phyloP scores from a whole-genome alignment of 1,140 invertebrate species.

The Pissodes strobi region DNA sequence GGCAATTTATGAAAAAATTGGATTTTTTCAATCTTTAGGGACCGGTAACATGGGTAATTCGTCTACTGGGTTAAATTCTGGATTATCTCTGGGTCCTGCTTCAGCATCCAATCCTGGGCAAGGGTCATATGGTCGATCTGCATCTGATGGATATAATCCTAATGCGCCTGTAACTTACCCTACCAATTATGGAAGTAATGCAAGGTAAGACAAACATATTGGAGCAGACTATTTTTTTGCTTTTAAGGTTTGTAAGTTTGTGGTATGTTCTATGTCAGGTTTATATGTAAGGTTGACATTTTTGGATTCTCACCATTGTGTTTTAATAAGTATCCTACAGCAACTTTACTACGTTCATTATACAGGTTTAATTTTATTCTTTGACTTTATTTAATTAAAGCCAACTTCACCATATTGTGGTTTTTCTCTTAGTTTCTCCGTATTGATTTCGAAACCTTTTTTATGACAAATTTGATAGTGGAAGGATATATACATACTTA shows the following conservation, averaged over 20 bases:
- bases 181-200: slow-evolving; percentile 26
- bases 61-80: slow-evolving; percentile 51
- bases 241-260: not conserved
- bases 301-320: too few relatives aligned
- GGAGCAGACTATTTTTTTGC: not conserved
- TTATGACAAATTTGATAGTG: too few relatives aligned
- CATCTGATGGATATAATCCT: slow-evolving; percentile 44
- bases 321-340: too few relatives aligned
- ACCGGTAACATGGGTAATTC: slow-evolving; percentile 27
- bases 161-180: slow-evolving; percentile 34
- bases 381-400: too few relatives aligned
- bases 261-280: not conserved
- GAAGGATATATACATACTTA: too few relatives aligned
- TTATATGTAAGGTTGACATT: not conserved
- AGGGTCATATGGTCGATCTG: slow-evolving; percentile 41
- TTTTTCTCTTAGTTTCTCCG: too few relatives aligned
- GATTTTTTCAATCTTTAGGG: not conserved
- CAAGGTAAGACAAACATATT: slow-evolving; percentile 17
- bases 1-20: too few relatives aligned
- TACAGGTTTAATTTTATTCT: too few relatives aligned
- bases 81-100: slow-evolving; percentile 30
- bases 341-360: too few relatives aligned
- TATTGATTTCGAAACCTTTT: too few relatives aligned
- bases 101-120: slow-evolving; percentile 39
- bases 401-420: too few relatives aligned